Base-by-base conservation (phyloP, 2,888 invertebrate species). In the Rhamphomyia laevipes region DNA sequence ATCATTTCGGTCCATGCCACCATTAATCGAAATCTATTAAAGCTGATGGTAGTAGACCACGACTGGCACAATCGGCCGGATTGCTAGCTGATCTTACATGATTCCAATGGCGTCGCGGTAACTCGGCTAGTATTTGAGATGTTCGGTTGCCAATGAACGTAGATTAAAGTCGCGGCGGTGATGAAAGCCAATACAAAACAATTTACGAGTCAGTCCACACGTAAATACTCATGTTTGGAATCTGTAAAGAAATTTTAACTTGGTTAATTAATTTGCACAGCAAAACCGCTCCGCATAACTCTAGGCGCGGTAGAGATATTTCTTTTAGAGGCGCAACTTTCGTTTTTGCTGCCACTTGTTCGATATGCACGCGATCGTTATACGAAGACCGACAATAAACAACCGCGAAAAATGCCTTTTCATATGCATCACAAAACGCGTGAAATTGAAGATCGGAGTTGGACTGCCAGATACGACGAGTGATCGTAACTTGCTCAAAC, bases 121-220 rank as follows among this genome's bases (percentile, higher is more conserved):
- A 10, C 6, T 42, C 40, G 13, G 54, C 51, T 10, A 54, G 47
- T 33, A 55, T 52, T 17, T 50, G 48, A 9, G 55, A 53, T 10
- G 50, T 55, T 1, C 54, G 27, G 21, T 56, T 56, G 42, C 51
- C 50, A 1, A 55, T 50, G 31, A 53, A 55, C 7, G 53, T 51
- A 15, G 46, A 48, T 55, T 53, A 55, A 12, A 47, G 52, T 16
- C 53, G 37, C 1, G 53, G 55, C 6, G 53, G 53, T 31, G 46
- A 47, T 1, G 51, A 50, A 2, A 63, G 44, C 62, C 63, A 64
- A 31, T 54, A 51, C 1, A 63, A 46, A 2, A 59, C 58, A 10
- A 63, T 59, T 15, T 55, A 57, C 0, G 61, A 64, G 47, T 65
- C 63, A 3, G 59, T 55, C 58, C 56, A 60, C 21, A 50, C 55